Evolutionary conservation across 2,113 vertebrate species (phyloP).

Genomic region (Peromyscus californicus): DNA sequence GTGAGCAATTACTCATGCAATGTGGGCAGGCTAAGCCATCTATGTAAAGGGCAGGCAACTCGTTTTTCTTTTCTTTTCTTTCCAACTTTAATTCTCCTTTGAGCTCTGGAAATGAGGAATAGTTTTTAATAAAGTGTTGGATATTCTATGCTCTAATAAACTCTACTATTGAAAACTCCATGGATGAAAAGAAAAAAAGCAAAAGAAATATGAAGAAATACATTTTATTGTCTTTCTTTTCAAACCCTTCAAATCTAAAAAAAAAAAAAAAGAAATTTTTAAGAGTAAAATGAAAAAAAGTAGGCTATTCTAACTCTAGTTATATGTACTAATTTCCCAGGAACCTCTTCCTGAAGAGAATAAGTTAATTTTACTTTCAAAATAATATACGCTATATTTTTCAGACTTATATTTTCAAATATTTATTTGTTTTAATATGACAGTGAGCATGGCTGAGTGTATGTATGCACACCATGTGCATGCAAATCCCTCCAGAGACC

Average conservation of each 20-base stretch:
- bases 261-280: no score
- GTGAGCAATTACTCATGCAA: conserved; percentile 27
- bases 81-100: neutral
- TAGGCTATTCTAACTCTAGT: neutral
- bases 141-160: neutral
- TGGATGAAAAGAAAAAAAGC: neutral
- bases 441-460: neutral
- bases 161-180: neutral
- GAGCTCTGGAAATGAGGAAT: conserved; percentile 34
- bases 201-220: neutral
- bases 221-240: neutral
- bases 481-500: neutral
- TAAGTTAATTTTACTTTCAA: neutral
- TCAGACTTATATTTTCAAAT: neutral
- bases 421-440: neutral
- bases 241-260: neutral
- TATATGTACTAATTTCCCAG: neutral
- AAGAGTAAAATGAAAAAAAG: neutral
- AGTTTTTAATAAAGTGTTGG: conserved; percentile 21
- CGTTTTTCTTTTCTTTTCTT: conserved; percentile 70
- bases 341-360: neutral
- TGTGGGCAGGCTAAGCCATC: neutral
- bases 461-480: neutral
- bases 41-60: conserved; percentile 61
- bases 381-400: neutral